Conservation (phyloP, 2,113 vertebrate genomes). For the Odobenus rosmarus region DNA sequence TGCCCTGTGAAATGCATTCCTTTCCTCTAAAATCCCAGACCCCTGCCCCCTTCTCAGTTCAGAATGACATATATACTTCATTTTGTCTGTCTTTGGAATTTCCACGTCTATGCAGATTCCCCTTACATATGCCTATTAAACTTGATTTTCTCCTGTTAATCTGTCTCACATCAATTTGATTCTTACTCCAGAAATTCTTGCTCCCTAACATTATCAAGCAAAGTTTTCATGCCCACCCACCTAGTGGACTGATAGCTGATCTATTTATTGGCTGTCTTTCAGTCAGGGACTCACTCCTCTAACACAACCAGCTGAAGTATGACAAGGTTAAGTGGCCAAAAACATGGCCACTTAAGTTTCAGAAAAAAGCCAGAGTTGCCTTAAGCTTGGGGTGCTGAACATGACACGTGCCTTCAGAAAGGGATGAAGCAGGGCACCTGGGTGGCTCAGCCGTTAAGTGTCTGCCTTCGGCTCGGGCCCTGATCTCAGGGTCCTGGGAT, state of each 20-base stretch:
- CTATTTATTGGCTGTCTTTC: neutral
- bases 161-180: neutral
- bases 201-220: neutral
- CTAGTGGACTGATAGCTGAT: neutral
- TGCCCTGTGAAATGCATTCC: neutral
- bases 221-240: neutral
- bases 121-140: neutral
- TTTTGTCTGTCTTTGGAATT: neutral
- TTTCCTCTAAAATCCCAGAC: neutral
- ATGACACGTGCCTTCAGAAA: neutral
- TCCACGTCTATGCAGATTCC: neutral
- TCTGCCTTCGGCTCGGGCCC: too few relatives aligned
- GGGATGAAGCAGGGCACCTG: neutral
- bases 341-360: neutral
- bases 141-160: neutral
- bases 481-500: too few relatives aligned
- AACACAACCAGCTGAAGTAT: neutral
- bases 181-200: neutral
- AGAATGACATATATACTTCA: neutral
- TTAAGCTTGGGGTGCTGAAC: neutral
- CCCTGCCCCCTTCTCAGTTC: neutral
- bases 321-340: neutral
- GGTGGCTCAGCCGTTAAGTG: too few relatives aligned
- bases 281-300: neutral
- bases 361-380: neutral